Evolutionary conservation across 2,113 vertebrate species (phyloP), one percentile per base, ranked within the genome.

Genomic region (Oostethus manadensis): DNA sequence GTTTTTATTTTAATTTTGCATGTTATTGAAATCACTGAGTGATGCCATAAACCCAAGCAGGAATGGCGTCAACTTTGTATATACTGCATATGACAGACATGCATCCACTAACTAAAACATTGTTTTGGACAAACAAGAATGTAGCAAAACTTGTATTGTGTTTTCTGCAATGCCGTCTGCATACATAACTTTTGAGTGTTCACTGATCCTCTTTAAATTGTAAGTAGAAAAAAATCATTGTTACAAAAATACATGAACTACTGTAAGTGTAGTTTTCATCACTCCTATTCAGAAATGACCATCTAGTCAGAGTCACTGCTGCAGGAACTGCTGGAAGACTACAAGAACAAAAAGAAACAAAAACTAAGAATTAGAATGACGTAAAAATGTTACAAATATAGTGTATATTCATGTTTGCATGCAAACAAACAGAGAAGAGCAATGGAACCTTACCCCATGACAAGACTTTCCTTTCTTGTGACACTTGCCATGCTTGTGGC

Each of bases 251-350:
- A 20, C 1, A 14, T 50, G n/a, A 59, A 3, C 29, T n/a, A n/a
- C 29, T 26, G 0, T 29, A 35, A 50, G 69, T 26, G 16, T 16
- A 11, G 0, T 26, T 51, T 20, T 22, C 68, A 20, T 26, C 45
- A 22, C n/a, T 56, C n/a, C 51, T 8, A 1, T 58, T 11, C 23
- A 50, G 51, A 21, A 8, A 2, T 60, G 17, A 29, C 56, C 17
- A 3, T 80, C 65, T 82, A 86, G 69, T 86, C 85, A 0, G 84
- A 89, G 75, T 88, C 86, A 7, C 79, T 82, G 80, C 76, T 82
- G 73, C 73, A 80, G 59, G 81, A 78, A 63, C 86, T 85, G 60
- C 84, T 86, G 74, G 84, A 87, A 21, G 73, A 69, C 88, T 88
- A 5, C 18, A 68, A 56, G 15, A 62, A 3, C 51, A 0, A 2